Percentiles rank a stretch among this genome's conserved stretches.
Evolutionary conservation across 2,797 vertebrate species (phyloP).

Genomic region (Cephalopachus bancanus): DNA sequence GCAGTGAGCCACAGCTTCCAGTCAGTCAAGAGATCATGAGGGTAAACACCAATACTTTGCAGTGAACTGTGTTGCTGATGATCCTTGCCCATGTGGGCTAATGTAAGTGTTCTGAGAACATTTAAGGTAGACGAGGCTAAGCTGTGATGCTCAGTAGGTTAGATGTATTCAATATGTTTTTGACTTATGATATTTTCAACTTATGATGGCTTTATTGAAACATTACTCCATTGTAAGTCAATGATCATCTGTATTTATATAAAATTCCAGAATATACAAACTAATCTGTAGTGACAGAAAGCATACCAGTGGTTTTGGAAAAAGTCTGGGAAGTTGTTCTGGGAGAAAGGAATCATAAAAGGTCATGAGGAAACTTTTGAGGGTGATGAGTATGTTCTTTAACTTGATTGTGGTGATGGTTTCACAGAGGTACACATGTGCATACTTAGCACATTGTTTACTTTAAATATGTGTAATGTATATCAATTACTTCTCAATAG

Average conservation of each 20-base stretch:
- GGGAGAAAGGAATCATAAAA: neutral
- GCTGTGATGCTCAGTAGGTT: neutral
- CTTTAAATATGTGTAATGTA: neutral
- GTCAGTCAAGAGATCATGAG: neutral
- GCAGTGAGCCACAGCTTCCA: neutral
- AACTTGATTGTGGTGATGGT: neutral
- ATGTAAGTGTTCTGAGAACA: neutral
- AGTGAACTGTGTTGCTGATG: neutral
- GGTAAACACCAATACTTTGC: neutral
- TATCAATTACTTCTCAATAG: neutral
- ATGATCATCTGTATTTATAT: neutral
- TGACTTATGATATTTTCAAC: neutral
- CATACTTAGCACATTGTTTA: neutral
- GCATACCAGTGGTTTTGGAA: neutral
- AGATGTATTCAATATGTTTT: neutral
- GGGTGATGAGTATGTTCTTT: neutral
- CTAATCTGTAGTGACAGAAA: neutral
- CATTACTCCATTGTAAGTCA: neutral
- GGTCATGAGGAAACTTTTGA: neutral
- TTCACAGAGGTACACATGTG: neutral
- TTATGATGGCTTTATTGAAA: neutral
- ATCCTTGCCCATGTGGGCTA: neutral
- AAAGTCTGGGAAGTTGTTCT: neutral
- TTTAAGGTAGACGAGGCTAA: neutral
- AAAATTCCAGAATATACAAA: conserved; percentile 8